Evolutionary conservation across 2,888 invertebrate species (phyloP), one percentile per base, ranked within the genome.

Genomic region (Ectobius pallidus): DNA sequence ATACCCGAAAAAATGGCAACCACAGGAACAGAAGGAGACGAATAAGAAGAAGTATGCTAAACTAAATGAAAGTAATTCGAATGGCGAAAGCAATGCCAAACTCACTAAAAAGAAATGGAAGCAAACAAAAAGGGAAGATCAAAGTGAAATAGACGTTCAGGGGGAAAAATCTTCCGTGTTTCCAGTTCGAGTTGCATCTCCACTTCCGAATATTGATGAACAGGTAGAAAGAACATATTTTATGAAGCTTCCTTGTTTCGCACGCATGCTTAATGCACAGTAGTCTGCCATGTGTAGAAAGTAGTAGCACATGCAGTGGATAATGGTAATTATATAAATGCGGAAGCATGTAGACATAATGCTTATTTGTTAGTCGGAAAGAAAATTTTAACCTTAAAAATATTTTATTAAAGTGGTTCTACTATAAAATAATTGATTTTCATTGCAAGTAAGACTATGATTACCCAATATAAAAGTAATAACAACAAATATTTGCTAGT

Each of bases 1-100:
- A 27, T 88, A 86, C 77, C 89, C 89, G 0, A 89, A 89, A 79
- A 89, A 89, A 79, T 89, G 84, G 79, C 80, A 83, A 74, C 83
- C 84, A 62, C 84, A 84, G 25, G 20, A 62, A 20, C 63, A 58
- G 14, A 46, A 71, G 34, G 25, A 25, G 3, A n/a, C 16, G 3
- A 22, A 11, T 7, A 72, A 72, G 16, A 63, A 39, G 42, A 42
- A 20, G 14, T 9, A 9, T 63, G 22, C n/a, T 6, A 63, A 63
- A 14, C 14, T 14, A 18, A 25, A 25, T 11, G 25, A 7, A 22
- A 25, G 52, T 14, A 52, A 25, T 7, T 52, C 25, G 25, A 52
- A 25, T 2, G 1, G 20, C 14, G n/a, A 52, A n/a, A 46, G 18
- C 2, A 7, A 18, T 46, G 4, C 20, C 3, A 46, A n/a, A 9